Percentiles rank a stretch among this genome's conserved stretches.
These are phyloP conservation scores for Sarcophaga subvicina DNA, from an alignment of 2,888 invertebrate genomes.

Conservation along the genomic window DNA sequence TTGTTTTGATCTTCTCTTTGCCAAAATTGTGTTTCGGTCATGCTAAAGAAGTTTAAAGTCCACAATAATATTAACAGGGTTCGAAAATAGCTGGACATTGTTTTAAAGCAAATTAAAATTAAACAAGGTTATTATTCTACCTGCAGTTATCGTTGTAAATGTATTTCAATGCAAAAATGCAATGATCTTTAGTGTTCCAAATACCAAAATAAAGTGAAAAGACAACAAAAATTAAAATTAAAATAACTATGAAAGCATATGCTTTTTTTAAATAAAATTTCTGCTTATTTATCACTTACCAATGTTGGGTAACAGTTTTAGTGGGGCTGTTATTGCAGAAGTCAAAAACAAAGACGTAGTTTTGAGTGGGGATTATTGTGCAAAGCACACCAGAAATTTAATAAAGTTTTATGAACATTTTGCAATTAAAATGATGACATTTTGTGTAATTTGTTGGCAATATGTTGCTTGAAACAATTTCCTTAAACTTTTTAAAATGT, in stretches of 20 bases:
- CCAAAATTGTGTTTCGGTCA: constrained; percentile 48
- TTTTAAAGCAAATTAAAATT: constrained; percentile 12
- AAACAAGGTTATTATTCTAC: background rate
- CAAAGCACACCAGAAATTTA: background rate
- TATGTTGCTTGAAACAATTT: no score
- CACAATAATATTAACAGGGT: background rate
- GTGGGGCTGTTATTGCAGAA: background rate
- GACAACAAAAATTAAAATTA: background rate
- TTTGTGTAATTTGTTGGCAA: no score
- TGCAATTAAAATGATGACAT: no score
- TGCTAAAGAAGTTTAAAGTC: background rate
- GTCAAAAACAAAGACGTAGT: constrained; percentile 5
- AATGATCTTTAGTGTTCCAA: constrained; percentile 34
- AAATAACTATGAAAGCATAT: background rate
- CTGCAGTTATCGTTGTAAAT: background rate
- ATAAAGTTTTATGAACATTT: no score
- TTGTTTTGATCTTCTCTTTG: constrained; percentile 19
- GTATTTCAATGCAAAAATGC: constrained; percentile 9
- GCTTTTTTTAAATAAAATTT: background rate
- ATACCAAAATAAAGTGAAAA: constrained; percentile 15
- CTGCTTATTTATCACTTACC: constrained; percentile 9
- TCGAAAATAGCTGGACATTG: constrained; percentile 20
- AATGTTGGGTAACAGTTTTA: background rate
- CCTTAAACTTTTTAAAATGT: no score
- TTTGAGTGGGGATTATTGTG: background rate